Conservation (phyloP, 1,140 invertebrate species). For the Zelostemma sp. region DNA sequence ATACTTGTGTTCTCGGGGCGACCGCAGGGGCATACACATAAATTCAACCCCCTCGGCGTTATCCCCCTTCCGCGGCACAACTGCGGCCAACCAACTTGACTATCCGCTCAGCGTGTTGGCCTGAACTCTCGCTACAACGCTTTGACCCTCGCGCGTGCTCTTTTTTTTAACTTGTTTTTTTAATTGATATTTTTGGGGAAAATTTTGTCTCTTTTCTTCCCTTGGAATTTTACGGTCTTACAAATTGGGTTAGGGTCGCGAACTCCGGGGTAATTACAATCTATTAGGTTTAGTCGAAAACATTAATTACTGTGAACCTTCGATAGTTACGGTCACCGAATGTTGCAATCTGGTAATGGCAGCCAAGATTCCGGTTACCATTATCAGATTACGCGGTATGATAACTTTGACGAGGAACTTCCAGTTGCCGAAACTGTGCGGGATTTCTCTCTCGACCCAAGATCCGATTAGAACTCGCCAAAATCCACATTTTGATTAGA, state of each 20-base stretch:
- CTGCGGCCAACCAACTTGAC: slow-evolving; percentile 32
- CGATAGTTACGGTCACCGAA: too few relatives aligned
- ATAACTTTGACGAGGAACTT: slow-evolving; percentile 1
- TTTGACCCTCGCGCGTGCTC: slow-evolving; percentile 32
- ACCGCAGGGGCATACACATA: slow-evolving; percentile 59
- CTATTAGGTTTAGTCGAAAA: too few relatives aligned
- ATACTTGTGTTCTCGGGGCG: slow-evolving; percentile 57
- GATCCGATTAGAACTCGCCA: too few relatives aligned
- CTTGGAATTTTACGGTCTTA: too few relatives aligned
- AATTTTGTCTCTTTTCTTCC: too few relatives aligned
- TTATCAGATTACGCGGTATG: slow-evolving; percentile 1
- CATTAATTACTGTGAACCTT: too few relatives aligned
- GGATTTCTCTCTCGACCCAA: too few relatives aligned
- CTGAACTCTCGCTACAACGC: slow-evolving; percentile 5
- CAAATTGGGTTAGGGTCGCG: too few relatives aligned
- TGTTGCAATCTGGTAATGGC: background rate
- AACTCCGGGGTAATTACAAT: too few relatives aligned
- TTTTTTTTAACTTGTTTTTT: background rate
- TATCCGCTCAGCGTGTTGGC: slow-evolving; percentile 12
- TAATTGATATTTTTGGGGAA: too few relatives aligned
- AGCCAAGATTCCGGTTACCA: background rate
- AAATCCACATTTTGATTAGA: too few relatives aligned
- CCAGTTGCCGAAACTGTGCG: background rate
- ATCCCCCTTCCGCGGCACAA: slow-evolving; percentile 27
- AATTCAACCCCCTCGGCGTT: slow-evolving; percentile 47